phyloP scores from a whole-genome alignment of 1,140 invertebrate genomes.

The Laupala kohalensis region DNA sequence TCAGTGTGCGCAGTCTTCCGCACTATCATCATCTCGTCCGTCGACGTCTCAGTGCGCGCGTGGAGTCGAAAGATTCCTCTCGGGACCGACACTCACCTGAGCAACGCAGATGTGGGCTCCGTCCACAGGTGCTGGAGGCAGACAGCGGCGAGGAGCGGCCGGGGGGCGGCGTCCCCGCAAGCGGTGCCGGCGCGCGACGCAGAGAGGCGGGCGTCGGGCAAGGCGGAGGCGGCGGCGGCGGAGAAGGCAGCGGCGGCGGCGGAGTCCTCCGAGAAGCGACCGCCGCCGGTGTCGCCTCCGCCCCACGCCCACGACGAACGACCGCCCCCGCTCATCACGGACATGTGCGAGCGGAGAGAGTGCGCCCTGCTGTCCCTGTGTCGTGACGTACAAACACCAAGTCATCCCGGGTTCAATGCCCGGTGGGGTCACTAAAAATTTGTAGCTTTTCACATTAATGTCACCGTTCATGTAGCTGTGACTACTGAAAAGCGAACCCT shows the following conservation, averaged over 20 bases:
- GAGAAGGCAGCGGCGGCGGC: background rate
- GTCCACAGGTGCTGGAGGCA: constrained; percentile 83
- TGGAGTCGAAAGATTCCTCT: no score
- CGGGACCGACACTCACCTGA: no score
- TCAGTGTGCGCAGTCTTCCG: no score
- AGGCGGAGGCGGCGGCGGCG: no score
- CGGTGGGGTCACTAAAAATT: no score
- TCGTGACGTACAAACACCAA: background rate
- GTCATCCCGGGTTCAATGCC: no score
- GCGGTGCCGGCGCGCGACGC: background rate
- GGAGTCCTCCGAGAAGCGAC: background rate
- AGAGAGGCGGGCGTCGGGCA: background rate
- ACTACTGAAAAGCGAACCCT: no score
- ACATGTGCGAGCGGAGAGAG: background rate
- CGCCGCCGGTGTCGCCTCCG: no score
- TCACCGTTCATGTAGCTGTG: no score
- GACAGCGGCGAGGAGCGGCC: constrained; percentile 66
- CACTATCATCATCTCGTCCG: no score
- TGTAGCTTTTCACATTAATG: no score
- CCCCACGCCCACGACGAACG: background rate
- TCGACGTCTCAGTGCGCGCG: no score
- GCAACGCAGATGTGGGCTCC: constrained; percentile 44
- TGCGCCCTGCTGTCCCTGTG: background rate
- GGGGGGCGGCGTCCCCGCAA: constrained; percentile 23
- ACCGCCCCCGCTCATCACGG: background rate